phyloP scores from a whole-genome alignment of 1,140 invertebrate species.

The Tetramorium simillimum region DNA sequence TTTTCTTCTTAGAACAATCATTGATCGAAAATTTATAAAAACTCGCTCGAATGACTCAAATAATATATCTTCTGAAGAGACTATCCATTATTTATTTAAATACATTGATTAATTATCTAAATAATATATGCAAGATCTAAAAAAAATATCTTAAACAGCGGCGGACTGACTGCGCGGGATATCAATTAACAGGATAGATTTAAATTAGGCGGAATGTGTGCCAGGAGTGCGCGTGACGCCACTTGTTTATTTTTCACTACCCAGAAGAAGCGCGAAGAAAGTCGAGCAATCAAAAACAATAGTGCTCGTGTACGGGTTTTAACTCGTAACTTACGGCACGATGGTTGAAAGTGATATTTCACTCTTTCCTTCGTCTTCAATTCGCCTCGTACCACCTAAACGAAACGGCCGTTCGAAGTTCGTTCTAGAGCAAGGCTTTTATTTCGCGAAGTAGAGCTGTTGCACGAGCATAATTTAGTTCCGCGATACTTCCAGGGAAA shows the following conservation, averaged over 20 bases:
- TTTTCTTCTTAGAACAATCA: not conserved
- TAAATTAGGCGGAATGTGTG: not conserved
- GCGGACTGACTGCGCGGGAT: no score
- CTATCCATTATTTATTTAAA: no score
- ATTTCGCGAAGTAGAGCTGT: not conserved
- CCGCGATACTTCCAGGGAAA: not conserved
- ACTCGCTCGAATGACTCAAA: not conserved
- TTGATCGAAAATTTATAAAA: not conserved
- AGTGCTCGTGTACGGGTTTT: slow-evolving; percentile 1
- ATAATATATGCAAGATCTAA: not conserved
- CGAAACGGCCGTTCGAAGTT: not conserved
- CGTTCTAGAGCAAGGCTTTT: not conserved
- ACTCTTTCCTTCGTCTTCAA: slow-evolving; percentile 46
- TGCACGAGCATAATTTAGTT: not conserved
- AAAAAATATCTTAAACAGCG: not conserved
- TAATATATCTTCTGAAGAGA: not conserved
- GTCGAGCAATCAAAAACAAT: slow-evolving; percentile 49
- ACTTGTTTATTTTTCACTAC: not conserved
- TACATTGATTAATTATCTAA: not conserved
- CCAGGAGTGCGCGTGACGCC: no score
- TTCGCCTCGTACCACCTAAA: slow-evolving; percentile 8
- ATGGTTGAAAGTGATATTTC: slow-evolving; percentile 53
- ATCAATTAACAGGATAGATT: not conserved
- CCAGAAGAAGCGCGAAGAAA: slow-evolving; percentile 26
- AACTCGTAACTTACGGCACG: slow-evolving; percentile 20